Evolutionary conservation across 1,140 invertebrate genomes (phyloP).

Genomic region (Cyclargus thomasi): DNA sequence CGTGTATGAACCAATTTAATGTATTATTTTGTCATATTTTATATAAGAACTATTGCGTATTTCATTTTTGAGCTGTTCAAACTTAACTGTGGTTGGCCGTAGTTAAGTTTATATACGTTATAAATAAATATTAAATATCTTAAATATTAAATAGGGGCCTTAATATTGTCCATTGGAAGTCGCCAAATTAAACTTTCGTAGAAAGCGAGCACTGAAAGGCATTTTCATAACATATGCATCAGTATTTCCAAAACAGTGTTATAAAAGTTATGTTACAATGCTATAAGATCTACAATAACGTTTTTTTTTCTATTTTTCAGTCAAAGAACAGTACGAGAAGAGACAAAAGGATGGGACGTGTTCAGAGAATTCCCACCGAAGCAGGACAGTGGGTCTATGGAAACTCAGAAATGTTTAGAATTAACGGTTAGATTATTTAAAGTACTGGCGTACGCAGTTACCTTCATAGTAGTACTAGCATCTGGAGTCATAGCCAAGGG

Average conservation of each 20-base stretch:
- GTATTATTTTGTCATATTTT: not conserved
- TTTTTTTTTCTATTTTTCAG: slow-evolving; percentile 76
- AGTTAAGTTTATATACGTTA: no score
- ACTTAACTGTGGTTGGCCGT: no score
- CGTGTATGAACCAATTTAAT: not conserved
- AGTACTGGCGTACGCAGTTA: slow-evolving; percentile 88
- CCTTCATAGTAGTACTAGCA: slow-evolving; percentile 88
- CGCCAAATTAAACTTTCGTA: no score
- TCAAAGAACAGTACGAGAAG: slow-evolving; percentile 88
- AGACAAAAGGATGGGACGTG: slow-evolving; percentile 97
- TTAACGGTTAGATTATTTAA: slow-evolving; percentile 91
- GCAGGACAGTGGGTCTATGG: slow-evolving; percentile 91
- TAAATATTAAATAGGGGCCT: no score
- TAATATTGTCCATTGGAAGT: no score
- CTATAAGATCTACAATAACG: no score
- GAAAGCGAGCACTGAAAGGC: no score
- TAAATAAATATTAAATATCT: no score
- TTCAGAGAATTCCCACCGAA: slow-evolving; percentile 92
- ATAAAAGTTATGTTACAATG: no score
- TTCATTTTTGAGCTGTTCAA: no score
- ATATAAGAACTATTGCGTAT: not conserved
- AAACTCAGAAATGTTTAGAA: slow-evolving; percentile 89
- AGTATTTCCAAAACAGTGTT: no score
- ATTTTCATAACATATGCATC: no score
- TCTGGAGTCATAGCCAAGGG: slow-evolving; percentile 91